Evolutionary conservation across 2,797 vertebrate species (phyloP).

Genomic region (Hipposideros larvatus): DNA sequence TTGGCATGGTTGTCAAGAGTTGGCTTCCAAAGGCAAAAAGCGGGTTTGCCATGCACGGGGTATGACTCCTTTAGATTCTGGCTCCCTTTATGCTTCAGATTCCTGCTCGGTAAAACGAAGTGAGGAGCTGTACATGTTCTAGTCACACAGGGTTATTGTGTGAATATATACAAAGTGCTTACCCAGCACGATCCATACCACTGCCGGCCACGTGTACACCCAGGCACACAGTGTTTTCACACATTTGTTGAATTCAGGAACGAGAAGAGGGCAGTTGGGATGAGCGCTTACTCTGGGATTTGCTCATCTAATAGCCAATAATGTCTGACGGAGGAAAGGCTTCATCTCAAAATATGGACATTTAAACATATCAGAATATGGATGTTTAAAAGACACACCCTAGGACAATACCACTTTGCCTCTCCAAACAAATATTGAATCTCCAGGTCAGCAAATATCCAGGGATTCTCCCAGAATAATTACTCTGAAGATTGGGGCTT

Average conservation of each 20-base stretch:
- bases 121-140: background rate
- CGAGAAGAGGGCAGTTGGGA: background rate
- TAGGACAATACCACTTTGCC: background rate
- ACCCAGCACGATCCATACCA: too few relatives aligned
- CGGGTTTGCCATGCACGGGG: background rate
- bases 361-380: background rate
- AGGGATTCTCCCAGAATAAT: constrained; percentile 66
- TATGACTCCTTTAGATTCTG: background rate
- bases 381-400: background rate
- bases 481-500: constrained; percentile 55
- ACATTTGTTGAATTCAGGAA: rapidly evolving
- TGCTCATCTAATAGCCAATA: background rate
- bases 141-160: background rate
- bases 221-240: background rate
- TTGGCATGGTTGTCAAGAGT: background rate
- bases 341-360: background rate
- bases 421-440: constrained; percentile 64
- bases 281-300: background rate
- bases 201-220: rapidly evolving
- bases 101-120: background rate
- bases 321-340: background rate
- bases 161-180: too few relatives aligned
- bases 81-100: background rate
- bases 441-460: constrained; percentile 58
- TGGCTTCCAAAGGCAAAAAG: background rate